phyloP scores from a whole-genome alignment of 2,113 vertebrate genomes.

The Vulpes vulpes region DNA sequence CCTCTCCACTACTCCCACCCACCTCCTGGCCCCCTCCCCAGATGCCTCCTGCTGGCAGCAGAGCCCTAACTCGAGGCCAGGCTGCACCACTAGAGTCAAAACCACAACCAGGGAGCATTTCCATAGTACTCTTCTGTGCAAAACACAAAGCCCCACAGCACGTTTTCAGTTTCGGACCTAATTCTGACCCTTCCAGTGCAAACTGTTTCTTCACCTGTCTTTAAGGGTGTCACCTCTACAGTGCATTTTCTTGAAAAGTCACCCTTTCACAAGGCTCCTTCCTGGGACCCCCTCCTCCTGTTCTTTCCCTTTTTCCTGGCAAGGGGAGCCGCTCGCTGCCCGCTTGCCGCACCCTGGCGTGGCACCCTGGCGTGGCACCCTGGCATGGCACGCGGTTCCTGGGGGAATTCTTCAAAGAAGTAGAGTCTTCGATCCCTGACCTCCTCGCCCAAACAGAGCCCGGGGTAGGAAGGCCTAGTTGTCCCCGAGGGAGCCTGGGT shows the following conservation, averaged over 20 bases:
- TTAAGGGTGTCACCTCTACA: neutral
- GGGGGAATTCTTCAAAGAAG: conserved; percentile 50
- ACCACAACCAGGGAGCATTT: neutral
- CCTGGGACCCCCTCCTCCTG: neutral
- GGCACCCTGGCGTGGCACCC: neutral
- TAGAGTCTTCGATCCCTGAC: neutral
- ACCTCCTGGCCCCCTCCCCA: neutral
- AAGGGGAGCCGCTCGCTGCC: neutral
- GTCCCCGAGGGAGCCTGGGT: neutral
- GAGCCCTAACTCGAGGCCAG: neutral
- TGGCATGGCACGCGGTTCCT: neutral
- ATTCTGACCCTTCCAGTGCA: neutral
- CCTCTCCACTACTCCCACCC: neutral
- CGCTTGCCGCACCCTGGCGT: neutral
- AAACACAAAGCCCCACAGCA: neutral
- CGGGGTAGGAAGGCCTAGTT: neutral
- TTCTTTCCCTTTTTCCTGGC: neutral
- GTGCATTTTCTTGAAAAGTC: neutral
- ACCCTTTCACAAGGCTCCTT: neutral
- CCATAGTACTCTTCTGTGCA: neutral
- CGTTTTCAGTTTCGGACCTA: neutral
- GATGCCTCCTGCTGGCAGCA: neutral
- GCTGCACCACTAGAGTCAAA: neutral
- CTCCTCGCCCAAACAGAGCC: neutral
- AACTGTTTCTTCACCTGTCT: neutral